phyloP scores from a whole-genome alignment of 2,113 vertebrate genomes.

The Tachycineta bicolor region DNA sequence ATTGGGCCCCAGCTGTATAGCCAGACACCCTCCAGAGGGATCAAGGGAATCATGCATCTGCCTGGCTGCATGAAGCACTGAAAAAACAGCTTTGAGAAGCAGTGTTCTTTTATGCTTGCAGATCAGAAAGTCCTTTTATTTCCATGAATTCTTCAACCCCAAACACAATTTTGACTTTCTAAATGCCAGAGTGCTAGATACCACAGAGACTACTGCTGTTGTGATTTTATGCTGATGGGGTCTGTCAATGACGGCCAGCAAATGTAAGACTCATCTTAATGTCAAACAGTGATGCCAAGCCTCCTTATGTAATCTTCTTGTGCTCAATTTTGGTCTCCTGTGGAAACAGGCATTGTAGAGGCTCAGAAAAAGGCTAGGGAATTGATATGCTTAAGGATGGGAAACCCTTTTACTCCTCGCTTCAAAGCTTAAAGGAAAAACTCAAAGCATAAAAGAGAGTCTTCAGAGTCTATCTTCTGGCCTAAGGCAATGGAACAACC shows the following conservation, averaged over 20 bases:
- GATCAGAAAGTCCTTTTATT: neutral
- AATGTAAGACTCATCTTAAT: neutral
- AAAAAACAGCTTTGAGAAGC: neutral
- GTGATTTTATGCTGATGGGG: neutral
- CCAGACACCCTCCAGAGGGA: neutral
- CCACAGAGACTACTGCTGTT: neutral
- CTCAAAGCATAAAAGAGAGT: constrained; percentile 38
- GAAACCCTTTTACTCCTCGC: neutral
- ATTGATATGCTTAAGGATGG: neutral
- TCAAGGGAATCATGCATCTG: neutral
- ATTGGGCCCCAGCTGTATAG: neutral
- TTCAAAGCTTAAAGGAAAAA: constrained; percentile 50
- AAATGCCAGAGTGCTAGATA: neutral
- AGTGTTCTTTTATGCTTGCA: neutral
- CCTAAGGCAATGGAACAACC: constrained; percentile 41
- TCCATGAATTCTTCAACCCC: neutral
- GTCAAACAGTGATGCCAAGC: neutral
- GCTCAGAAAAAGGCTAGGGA: neutral
- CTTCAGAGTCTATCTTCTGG: constrained; percentile 45
- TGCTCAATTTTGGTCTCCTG: neutral
- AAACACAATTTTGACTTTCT: neutral
- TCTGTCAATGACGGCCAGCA: neutral
- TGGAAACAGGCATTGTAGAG: neutral
- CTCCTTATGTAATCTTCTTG: neutral
- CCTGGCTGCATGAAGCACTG: neutral